Conservation (phyloP, 2,797 vertebrate species). For the Chrysocyon brachyurus region DNA sequence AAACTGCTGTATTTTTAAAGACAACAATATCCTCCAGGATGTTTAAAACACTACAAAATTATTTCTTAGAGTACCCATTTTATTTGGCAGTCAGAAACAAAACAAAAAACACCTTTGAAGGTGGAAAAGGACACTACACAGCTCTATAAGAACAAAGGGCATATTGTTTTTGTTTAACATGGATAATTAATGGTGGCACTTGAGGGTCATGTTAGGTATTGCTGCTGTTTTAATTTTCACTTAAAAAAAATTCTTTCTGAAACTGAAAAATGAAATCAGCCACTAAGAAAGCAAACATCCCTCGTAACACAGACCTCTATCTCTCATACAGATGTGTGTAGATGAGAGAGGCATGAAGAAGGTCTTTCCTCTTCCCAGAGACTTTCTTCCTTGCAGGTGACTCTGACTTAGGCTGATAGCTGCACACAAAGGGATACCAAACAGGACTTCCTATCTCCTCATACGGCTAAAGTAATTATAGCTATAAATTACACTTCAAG, state of each 20-base stretch:
- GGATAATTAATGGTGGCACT: fast-evolving
- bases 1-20: not conserved
- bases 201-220: fast-evolving
- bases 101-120: not conserved
- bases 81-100: not conserved
- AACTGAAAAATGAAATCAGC: not conserved
- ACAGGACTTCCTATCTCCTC: not conserved
- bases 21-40: not conserved
- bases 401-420: too few species aligned
- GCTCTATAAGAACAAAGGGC: not conserved
- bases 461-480: not conserved
- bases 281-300: not conserved
- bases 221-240: not conserved
- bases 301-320: fast-evolving
- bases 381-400: not conserved
- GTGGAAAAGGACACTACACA: not conserved
- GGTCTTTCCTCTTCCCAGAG: not conserved
- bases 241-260: not conserved
- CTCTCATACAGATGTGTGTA: fast-evolving
- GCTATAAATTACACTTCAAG: conserved; percentile 25
- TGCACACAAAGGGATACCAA: not conserved
- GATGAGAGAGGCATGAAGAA: not conserved
- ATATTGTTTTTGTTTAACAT: fast-evolving
- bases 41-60: not conserved
- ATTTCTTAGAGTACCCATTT: not conserved